Evolutionary conservation across 2,113 vertebrate genomes (phyloP).

Genomic region (Syngnathus scovelli): DNA sequence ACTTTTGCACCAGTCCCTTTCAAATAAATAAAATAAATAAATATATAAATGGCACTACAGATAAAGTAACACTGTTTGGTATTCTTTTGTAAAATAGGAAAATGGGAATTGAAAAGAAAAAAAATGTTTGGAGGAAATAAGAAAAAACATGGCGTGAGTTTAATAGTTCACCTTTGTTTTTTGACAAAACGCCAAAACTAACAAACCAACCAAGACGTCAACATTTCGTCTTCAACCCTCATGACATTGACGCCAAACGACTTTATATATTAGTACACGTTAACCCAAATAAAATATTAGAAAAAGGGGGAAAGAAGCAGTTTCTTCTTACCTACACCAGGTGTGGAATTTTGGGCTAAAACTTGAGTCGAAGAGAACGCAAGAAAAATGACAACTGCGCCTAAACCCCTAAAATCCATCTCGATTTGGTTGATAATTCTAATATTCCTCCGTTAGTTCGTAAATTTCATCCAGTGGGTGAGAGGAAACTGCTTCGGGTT

Average conservation of each 20-base stretch:
- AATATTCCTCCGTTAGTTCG: not conserved
- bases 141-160: not conserved
- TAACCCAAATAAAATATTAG: not conserved
- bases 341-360: conserved; percentile 37
- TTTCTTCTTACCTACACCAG: conserved; percentile 40
- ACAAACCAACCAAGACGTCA: not conserved
- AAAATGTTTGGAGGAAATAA: not conserved
- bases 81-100: not conserved
- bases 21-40: too few species aligned
- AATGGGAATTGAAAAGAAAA: not conserved
- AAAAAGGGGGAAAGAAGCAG: not conserved
- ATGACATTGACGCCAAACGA: not conserved
- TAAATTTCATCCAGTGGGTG: not conserved
- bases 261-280: not conserved
- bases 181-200: not conserved
- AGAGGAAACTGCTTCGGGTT: too few species aligned
- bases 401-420: conserved; percentile 48
- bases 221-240: not conserved
- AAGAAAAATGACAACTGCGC: conserved; percentile 52
- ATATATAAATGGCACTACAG: not conserved
- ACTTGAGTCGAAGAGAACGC: conserved; percentile 43
- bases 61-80: not conserved
- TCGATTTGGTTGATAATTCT: not conserved
- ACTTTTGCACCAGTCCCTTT: too few species aligned
- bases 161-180: not conserved